Percentiles rank a stretch among this genome's conserved stretches.
phyloP scores from a whole-genome alignment of 2,888 invertebrate species.

The Phragmatobia fuliginosa region DNA sequence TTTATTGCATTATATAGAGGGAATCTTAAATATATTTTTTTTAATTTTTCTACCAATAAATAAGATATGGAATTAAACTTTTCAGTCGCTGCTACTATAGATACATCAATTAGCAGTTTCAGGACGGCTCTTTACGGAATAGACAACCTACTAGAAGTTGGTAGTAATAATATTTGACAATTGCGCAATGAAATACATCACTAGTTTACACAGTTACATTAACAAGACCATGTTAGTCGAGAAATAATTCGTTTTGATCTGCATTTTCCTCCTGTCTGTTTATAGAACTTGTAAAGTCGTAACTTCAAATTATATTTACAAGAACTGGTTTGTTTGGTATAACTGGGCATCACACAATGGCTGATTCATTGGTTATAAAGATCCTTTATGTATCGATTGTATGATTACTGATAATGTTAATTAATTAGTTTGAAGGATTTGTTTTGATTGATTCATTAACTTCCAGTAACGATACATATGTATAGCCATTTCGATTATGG shows the following conservation, averaged over 20 bases:
- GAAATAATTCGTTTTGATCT: neutral
- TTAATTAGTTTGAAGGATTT: neutral
- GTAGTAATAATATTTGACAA: neutral
- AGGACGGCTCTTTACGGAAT: neutral
- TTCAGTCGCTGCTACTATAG: neutral
- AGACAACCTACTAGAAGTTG: neutral
- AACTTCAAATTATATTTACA: neutral
- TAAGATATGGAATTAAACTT: neutral
- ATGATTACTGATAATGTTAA: neutral
- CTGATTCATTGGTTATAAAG: neutral
- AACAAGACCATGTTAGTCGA: neutral
- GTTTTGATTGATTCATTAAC: neutral
- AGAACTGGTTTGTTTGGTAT: neutral
- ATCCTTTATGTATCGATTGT: neutral
- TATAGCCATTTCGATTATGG: no score
- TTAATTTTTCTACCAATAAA: no score
- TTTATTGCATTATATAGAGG: no score
- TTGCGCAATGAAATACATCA: neutral
- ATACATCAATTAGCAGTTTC: neutral
- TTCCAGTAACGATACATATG: neutral
- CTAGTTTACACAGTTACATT: neutral
- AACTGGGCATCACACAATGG: neutral
- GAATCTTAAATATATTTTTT: no score
- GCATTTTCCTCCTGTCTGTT: neutral
- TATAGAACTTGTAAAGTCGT: neutral